Conservation (phyloP, 2,888 invertebrate genomes). For the Metopia argyrocephala region DNA sequence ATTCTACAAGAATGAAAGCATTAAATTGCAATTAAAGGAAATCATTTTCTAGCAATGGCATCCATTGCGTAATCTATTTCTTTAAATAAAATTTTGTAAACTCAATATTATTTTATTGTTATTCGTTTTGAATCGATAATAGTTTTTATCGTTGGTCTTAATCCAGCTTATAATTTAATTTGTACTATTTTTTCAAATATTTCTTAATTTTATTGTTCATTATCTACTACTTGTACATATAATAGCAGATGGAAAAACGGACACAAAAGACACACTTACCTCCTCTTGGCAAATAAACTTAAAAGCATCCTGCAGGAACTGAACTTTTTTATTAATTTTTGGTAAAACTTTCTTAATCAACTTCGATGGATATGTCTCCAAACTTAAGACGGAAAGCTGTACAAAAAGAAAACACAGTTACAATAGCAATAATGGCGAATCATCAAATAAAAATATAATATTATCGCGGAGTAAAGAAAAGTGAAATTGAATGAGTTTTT, state of each 20-base stretch:
- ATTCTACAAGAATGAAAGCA: not conserved
- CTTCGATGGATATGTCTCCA: slow-evolving; percentile 76
- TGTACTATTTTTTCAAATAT: not conserved
- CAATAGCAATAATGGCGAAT: slow-evolving; percentile 7
- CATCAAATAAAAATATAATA: slow-evolving; percentile 5
- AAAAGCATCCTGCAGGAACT: slow-evolving; percentile 72
- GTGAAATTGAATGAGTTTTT: slow-evolving; percentile 42
- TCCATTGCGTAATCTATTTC: slow-evolving; percentile 21
- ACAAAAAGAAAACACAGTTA: slow-evolving; percentile 53
- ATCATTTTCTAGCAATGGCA: slow-evolving; percentile 2
- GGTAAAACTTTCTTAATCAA: slow-evolving; percentile 75
- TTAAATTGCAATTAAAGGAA: not conserved
- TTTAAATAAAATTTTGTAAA: not conserved
- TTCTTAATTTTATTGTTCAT: slow-evolving; percentile 28
- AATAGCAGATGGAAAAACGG: not conserved
- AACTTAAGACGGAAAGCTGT: slow-evolving; percentile 73
- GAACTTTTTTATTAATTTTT: slow-evolving; percentile 71
- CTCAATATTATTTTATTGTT: not conserved
- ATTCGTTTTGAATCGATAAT: slow-evolving; percentile 21
- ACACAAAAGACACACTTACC: slow-evolving; percentile 69
- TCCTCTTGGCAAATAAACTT: slow-evolving; percentile 76
- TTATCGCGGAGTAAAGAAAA: slow-evolving; percentile 36
- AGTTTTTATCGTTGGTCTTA: no score
- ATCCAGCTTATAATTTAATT: slow-evolving; percentile 23
- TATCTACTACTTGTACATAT: not conserved